These are phyloP conservation scores for Pterocles gutturalis DNA, from an alignment of 2,113 vertebrate genomes.

Conservation along the genomic window DNA sequence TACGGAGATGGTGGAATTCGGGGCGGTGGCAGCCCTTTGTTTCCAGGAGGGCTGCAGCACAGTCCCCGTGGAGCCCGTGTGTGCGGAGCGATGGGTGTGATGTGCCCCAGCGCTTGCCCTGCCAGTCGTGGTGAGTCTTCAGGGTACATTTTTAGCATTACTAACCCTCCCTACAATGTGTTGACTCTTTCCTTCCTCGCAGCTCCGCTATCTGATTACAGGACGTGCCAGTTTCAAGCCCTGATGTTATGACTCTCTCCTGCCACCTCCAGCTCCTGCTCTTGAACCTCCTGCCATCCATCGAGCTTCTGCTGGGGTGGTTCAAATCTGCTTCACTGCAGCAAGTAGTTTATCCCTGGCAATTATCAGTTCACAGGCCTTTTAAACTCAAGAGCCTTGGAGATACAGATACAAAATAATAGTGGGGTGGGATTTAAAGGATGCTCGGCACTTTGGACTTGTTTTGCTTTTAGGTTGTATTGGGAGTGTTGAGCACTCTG, in stretches of 20 bases:
- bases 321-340: background rate
- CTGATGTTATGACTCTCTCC: background rate
- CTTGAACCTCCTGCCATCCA: background rate
- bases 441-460: background rate
- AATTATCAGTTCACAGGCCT: background rate
- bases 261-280: background rate
- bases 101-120: background rate
- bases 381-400: background rate
- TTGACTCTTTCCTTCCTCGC: background rate
- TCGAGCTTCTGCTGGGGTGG: rapidly evolving
- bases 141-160: background rate
- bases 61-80: rapidly evolving
- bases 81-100: background rate
- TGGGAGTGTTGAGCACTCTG: background rate
- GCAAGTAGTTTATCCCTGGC: background rate
- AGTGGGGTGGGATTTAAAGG: background rate
- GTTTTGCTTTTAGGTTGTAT: background rate
- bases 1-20: background rate
- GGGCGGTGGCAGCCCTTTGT: background rate
- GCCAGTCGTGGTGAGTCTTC: background rate
- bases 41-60: rapidly evolving
- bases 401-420: background rate
- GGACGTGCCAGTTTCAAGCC: background rate
- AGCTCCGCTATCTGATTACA: background rate
- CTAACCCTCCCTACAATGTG: background rate